These are phyloP conservation scores for Galaxias olidus DNA, from an alignment of 2,797 vertebrate genomes.

Conservation along the genomic window DNA sequence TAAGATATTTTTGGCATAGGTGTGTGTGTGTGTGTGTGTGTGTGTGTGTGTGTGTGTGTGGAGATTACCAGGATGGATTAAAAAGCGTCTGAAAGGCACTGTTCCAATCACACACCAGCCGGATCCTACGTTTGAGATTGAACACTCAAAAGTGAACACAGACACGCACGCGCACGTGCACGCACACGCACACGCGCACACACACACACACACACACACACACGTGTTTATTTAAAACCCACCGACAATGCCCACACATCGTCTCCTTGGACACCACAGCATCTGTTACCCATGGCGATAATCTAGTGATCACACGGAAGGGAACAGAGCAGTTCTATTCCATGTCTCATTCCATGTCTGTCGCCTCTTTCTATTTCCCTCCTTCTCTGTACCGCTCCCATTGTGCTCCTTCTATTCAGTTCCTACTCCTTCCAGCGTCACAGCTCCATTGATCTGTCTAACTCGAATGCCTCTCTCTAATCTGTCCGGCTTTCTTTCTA, in stretches of 20 bases:
- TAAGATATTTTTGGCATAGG: no score
- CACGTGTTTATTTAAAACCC: not conserved
- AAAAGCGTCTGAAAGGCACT: no score
- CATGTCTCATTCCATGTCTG: conserved; percentile 10
- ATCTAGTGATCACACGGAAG: conserved; percentile 41
- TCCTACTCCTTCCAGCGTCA: no score
- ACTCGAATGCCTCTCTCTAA: no score
- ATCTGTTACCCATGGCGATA: conserved; percentile 51
- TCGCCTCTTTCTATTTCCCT: not conserved
- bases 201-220: conserved; percentile 9
- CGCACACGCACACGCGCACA: not conserved
- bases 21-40: no score
- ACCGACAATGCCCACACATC: conserved; percentile 1
- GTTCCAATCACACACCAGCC: no score
- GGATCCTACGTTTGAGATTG: not conserved
- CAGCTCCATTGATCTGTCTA: no score
- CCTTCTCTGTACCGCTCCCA: not conserved
- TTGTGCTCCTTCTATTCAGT: no score
- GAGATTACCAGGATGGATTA: no score
- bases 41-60: no score
- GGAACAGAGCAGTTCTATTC: conserved; percentile 29
- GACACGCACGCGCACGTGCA: conserved; percentile 4
- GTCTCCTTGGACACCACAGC: conserved; percentile 42
- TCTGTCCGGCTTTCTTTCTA: no score
- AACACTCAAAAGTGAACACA: not conserved